Percentiles rank a stretch among this genome's conserved stretches.
Evolutionary conservation across 2,888 invertebrate genomes (phyloP).

Genomic region (Acanthosepion lycidas): DNA sequence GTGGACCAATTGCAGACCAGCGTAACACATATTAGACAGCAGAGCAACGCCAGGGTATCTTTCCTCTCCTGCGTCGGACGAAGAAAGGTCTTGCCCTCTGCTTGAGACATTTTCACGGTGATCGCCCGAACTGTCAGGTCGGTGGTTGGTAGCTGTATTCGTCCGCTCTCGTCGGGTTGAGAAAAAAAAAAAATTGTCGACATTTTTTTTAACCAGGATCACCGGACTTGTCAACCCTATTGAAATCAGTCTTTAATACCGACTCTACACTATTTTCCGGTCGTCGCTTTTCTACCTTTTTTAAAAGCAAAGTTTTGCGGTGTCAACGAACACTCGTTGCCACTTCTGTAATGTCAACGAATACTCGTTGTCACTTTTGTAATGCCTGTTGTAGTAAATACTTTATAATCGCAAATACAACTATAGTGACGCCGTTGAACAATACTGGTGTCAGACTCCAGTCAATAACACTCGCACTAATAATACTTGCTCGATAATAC

Average conservation of each 20-base stretch:
- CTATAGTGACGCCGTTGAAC: too few relatives aligned
- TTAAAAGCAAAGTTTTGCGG: too few relatives aligned
- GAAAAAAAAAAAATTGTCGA: neutral
- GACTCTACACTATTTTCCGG: neutral
- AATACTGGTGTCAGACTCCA: too few relatives aligned
- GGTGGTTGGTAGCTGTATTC: neutral
- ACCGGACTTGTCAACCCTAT: neutral
- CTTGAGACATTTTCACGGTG: neutral
- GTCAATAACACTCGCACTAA: too few relatives aligned
- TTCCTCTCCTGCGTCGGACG: neutral
- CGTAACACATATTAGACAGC: neutral
- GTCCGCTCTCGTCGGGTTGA: neutral
- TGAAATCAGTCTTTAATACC: neutral
- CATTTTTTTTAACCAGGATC: neutral
- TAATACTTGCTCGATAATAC: too few relatives aligned
- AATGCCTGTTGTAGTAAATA: too few relatives aligned
- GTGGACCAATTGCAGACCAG: constrained; percentile 33
- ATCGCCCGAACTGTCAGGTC: constrained; percentile 33
- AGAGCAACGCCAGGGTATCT: neutral
- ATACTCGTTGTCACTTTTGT: too few relatives aligned
- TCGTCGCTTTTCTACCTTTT: too few relatives aligned
- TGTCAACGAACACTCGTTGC: too few relatives aligned
- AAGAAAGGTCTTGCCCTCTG: neutral
- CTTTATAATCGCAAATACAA: too few relatives aligned
- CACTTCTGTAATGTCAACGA: too few relatives aligned